Evolutionary conservation across 1,140 invertebrate species (phyloP), one percentile per base, ranked within the genome.

Genomic region (Drosophila pruinosa): DNA sequence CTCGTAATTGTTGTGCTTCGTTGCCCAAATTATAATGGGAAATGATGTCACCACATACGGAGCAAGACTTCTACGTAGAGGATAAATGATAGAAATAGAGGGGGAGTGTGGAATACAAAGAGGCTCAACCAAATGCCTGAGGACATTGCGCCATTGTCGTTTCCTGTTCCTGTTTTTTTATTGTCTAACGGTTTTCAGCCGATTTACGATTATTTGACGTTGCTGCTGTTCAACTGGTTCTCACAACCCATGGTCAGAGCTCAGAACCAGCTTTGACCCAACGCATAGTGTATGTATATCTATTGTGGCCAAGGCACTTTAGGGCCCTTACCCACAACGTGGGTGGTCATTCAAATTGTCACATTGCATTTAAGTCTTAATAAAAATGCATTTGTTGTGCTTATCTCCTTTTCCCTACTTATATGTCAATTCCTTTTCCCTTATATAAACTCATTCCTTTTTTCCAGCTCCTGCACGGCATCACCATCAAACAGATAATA

Each of bases 271-370:
- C n/a, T n/a, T n/a, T n/a, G n/a, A n/a, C n/a, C n/a, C n/a, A n/a
- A n/a, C n/a, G n/a, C n/a, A n/a, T n/a, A n/a, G n/a, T n/a, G n/a
- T n/a, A 57, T 54, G 76, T 63, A 34, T 38, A 34, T 38, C 57
- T 80, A 83, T 83, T 86, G 78, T 86, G 81, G 82, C 82, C 82
- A 81, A 48, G 82, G 73, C 82, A 86, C 81, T 86, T 83, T 86
- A 63, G 76, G 68, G 53, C 67, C 61, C 74, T 86, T 64, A 67
- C 67, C 63, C 58, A 21, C 52, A 48, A 75, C 72, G 59, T 85
- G 80, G 80, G 75, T 78, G 76, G 78, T 56, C 72, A 65, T 71
- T 71, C 61, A 71, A 71, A 61, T 64, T 75, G 72, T 79, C 45
- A 47, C 56, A 72, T 71, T 54, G 45, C 81, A 68, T 76, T 79